phyloP scores from a whole-genome alignment of 2,113 vertebrate genomes.

The Anas platyrhynchos region DNA sequence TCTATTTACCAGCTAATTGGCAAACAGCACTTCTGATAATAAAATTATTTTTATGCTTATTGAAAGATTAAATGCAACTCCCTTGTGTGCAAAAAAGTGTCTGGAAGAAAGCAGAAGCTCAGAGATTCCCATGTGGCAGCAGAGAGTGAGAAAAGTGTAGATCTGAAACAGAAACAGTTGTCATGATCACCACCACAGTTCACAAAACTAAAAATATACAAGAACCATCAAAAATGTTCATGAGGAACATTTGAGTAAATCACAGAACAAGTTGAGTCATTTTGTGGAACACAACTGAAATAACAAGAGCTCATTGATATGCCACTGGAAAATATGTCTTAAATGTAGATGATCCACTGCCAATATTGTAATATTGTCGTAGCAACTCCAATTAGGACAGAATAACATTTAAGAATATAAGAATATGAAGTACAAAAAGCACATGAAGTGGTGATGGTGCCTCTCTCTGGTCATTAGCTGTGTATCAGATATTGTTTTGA shows the following conservation, averaged over 20 bases:
- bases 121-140: neutral
- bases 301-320: conserved; percentile 48
- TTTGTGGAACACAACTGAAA: neutral
- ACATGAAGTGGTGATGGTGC: neutral
- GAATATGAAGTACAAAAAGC: neutral
- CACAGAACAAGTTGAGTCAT: conserved; percentile 47
- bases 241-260: conserved; percentile 49
- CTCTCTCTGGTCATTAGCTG: conserved; percentile 24
- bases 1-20: neutral
- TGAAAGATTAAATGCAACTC: neutral
- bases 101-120: neutral
- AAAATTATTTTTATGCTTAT: neutral
- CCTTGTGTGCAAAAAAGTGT: neutral
- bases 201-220: conserved; percentile 48
- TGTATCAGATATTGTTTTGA: neutral
- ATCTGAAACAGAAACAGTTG: conserved; percentile 3
- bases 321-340: conserved; percentile 45
- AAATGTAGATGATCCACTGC: neutral
- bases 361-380: conserved; percentile 11
- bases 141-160: neutral
- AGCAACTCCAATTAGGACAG: conserved; percentile 24
- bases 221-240: conserved; percentile 29
- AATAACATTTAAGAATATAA: conserved; percentile 2
- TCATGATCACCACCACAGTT: neutral
- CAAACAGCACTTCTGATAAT: neutral